Evolutionary conservation across 2,113 vertebrate species (phyloP).

Genomic region (Phylloscopus trochiloides): DNA sequence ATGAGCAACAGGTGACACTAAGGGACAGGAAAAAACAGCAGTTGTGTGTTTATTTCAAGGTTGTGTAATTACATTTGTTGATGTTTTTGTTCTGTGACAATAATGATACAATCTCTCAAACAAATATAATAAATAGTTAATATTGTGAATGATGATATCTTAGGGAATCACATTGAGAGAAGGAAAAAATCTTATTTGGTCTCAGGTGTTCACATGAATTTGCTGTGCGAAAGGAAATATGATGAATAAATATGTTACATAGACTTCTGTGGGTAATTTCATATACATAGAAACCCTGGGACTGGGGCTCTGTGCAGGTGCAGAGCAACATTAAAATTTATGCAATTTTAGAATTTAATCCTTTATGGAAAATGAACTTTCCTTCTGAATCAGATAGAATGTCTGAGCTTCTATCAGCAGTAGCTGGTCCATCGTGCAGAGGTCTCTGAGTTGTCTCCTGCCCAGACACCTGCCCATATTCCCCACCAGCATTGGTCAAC

Average conservation of each 20-base stretch:
- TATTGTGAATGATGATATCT: background rate
- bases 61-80: background rate
- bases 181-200: background rate
- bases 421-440: background rate
- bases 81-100: conserved; percentile 2
- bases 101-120: background rate
- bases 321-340: background rate
- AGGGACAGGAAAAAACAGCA: background rate
- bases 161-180: background rate
- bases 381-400: background rate
- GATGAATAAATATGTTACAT: background rate
- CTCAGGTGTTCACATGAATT: background rate
- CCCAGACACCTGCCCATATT: background rate
- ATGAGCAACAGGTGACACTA: background rate
- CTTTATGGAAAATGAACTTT: background rate
- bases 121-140: background rate
- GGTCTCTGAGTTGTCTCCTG: background rate
- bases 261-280: background rate
- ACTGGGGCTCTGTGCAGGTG: background rate
- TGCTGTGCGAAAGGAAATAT: background rate
- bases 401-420: background rate
- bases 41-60: background rate
- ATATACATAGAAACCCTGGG: background rate
- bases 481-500: background rate
- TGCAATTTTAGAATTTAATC: background rate